Percentiles rank a stretch among this genome's conserved stretches.
Evolutionary conservation across 92 coral and sea anemone genomes (phyloP).

Genomic region (Parazoanthus darwini): DNA sequence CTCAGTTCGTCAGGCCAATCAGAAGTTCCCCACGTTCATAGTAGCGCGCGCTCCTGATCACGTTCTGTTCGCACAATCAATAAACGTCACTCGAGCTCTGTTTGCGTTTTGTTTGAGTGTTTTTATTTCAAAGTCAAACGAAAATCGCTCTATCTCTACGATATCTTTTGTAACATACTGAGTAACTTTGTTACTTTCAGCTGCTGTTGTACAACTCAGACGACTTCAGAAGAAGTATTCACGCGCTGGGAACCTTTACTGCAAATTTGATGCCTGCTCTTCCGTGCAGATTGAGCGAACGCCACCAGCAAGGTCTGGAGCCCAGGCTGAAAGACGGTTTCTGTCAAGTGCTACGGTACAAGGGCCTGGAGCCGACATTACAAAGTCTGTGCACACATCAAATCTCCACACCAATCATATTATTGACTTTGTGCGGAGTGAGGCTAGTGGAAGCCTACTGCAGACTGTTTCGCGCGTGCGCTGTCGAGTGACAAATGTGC

Average conservation of each 20-base stretch:
- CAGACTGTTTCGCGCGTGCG: constrained; percentile 80
- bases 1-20: too few relatives aligned
- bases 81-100: too few relatives aligned
- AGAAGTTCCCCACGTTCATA: too few relatives aligned
- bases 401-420: constrained; percentile 59
- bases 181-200: constrained; percentile 33
- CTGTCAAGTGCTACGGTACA: not conserved
- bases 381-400: constrained; percentile 10
- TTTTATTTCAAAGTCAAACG: too few relatives aligned
- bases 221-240: constrained; percentile 77
- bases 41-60: too few relatives aligned
- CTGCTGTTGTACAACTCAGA: constrained; percentile 74
- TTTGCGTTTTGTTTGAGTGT: too few relatives aligned
- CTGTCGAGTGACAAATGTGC: constrained; percentile 86
- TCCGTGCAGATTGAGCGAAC: constrained; percentile 64
- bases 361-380: not conserved
- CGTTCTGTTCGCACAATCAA: too few relatives aligned
- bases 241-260: constrained; percentile 77
- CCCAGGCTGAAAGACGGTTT: not conserved
- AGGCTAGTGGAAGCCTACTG: constrained; percentile 60
- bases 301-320: constrained; percentile 40
- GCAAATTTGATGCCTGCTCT: constrained; percentile 85
- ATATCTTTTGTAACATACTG: too few relatives aligned
- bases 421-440: constrained; percentile 62
- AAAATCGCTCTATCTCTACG: too few relatives aligned